phyloP scores from a whole-genome alignment of 2,888 invertebrate genomes.

The Furcula furcula region DNA sequence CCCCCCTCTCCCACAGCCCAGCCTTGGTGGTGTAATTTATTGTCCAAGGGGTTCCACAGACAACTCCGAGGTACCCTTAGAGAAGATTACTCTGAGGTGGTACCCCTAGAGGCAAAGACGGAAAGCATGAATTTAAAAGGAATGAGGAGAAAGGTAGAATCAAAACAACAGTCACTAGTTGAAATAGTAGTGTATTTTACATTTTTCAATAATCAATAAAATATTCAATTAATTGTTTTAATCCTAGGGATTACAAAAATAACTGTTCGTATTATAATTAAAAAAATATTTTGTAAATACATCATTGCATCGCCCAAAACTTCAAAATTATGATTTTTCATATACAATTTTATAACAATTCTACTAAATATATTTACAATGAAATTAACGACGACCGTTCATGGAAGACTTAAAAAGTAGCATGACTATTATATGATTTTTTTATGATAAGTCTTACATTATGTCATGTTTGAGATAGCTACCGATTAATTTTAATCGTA shows the following conservation, averaged over 20 bases:
- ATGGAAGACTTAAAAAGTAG: conserved; percentile 58
- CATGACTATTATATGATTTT: conserved; percentile 57
- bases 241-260: conserved; percentile 73
- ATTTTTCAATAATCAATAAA: conserved; percentile 60
- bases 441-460: conserved; percentile 40
- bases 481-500: conserved; percentile 29
- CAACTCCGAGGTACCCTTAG: no score
- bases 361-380: conserved; percentile 58
- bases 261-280: conserved; percentile 51
- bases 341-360: conserved; percentile 21
- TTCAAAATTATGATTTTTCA: conserved; percentile 26
- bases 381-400: conserved; percentile 29
- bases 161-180: conserved; percentile 32
- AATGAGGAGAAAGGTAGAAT: no score
- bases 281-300: conserved; percentile 45
- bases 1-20: no score
- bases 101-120: no score
- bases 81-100: no score
- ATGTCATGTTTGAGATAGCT: conserved; percentile 55
- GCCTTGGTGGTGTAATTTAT: no score
- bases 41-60: no score
- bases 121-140: no score
- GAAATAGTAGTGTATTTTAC: conserved; percentile 69
- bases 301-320: conserved; percentile 46
- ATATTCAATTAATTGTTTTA: conserved; percentile 41